Conservation (phyloP, 2,113 vertebrate species). For the Myrmecophaga tridactyla region DNA sequence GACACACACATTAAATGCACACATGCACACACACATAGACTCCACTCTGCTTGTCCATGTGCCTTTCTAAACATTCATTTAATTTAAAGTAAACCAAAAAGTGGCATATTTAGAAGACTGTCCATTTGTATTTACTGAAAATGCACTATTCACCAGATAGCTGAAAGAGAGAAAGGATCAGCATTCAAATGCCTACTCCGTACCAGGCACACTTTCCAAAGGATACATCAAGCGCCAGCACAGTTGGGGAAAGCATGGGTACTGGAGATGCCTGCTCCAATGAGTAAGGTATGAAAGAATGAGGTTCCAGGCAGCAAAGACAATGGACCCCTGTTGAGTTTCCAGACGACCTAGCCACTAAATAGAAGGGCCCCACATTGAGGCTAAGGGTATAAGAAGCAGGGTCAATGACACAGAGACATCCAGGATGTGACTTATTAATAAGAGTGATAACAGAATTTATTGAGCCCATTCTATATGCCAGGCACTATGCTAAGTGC, state of each 20-base stretch:
- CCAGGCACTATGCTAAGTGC: neutral
- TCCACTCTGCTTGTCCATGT: neutral
- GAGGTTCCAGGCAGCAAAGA: neutral
- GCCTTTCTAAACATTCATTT: neutral
- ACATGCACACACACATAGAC: neutral
- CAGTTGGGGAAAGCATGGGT: neutral
- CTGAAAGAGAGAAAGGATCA: neutral
- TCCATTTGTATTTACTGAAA: neutral
- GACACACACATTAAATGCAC: neutral
- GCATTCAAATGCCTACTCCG: neutral
- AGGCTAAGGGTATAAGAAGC: neutral
- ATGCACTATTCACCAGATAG: neutral
- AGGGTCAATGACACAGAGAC: neutral
- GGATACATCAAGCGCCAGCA: neutral
- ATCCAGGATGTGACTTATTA: neutral
- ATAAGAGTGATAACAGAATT: neutral
- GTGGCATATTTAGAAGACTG: neutral
- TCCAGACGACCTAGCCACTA: neutral
- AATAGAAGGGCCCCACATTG: neutral
- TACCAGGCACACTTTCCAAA: neutral
- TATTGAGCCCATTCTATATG: neutral
- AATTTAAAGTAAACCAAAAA: slow-evolving; percentile 45
- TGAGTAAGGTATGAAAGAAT: neutral
- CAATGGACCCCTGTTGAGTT: neutral
- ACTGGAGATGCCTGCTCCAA: neutral